phyloP scores from a whole-genome alignment of 2,113 vertebrate species.

The Steatornis caripensis region DNA sequence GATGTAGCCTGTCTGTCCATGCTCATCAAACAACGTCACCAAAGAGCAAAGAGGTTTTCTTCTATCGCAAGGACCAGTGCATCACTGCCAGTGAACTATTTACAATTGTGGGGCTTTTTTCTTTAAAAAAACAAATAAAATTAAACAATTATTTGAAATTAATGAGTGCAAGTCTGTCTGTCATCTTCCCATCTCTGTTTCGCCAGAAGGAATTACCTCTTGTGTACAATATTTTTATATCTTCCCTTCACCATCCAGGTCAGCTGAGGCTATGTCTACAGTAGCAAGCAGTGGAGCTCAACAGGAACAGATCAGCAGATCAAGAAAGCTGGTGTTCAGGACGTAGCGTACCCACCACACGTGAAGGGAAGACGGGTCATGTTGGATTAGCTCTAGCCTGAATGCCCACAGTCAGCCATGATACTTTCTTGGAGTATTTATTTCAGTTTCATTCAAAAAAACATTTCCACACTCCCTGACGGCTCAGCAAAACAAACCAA shows the following conservation, averaged over 20 bases:
- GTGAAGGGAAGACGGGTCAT: not conserved
- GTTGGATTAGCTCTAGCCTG: not conserved
- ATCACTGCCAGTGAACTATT: not conserved
- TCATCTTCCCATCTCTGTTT: not conserved
- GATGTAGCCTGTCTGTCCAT: not conserved
- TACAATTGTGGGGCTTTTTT: not conserved
- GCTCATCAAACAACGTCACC: not conserved
- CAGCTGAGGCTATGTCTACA: not conserved
- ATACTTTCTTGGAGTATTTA: not conserved
- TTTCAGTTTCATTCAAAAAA: not conserved
- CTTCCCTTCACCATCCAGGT: not conserved
- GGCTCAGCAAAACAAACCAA: not conserved
- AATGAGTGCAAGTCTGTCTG: not conserved
- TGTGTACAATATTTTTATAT: not conserved
- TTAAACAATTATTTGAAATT: not conserved
- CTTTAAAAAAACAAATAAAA: not conserved
- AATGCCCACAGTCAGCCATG: not conserved
- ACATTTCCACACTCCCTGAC: not conserved
- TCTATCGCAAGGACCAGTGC: accelerated
- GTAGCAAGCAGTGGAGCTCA: not conserved
- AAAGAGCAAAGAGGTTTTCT: not conserved
- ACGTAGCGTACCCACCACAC: accelerated
- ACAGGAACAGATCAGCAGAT: not conserved
- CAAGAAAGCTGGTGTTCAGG: not conserved
- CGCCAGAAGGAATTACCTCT: not conserved